phyloP scores from a whole-genome alignment of 2,797 vertebrate species.

The Morus bassanus region DNA sequence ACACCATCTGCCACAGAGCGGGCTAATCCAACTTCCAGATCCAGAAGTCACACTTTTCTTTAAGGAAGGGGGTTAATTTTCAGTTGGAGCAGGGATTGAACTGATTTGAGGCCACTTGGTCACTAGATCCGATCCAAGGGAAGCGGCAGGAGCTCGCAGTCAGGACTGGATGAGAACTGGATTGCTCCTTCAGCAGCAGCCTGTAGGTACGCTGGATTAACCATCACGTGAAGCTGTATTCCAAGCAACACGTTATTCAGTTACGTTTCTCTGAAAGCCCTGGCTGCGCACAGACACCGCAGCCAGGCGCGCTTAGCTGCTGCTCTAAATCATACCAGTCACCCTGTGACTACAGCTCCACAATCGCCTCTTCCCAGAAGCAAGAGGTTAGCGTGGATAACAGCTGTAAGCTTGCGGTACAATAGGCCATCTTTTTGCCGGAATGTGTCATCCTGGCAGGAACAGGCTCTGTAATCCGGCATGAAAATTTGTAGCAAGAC shows the following conservation, averaged over 20 bases:
- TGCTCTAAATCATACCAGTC: background rate
- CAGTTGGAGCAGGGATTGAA: background rate
- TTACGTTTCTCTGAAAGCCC: background rate
- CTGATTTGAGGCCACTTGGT: background rate
- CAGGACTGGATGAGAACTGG: background rate
- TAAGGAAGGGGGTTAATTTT: background rate
- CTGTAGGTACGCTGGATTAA: background rate
- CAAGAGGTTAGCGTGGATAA: background rate
- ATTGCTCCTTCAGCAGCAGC: background rate
- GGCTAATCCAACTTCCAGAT: background rate
- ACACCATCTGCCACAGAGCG: background rate
- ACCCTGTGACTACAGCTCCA: background rate
- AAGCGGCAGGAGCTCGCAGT: background rate
- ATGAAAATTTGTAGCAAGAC: constrained; percentile 7
- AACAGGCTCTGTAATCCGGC: background rate
- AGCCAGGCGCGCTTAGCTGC: background rate
- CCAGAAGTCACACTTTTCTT: background rate
- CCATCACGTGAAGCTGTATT: background rate
- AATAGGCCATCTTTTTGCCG: background rate
- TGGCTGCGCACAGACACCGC: background rate
- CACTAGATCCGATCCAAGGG: background rate
- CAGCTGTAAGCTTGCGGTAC: background rate
- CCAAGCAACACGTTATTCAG: background rate
- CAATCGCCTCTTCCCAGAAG: background rate
- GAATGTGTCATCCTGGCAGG: background rate